These are phyloP conservation scores for Eciton burchellii DNA, from an alignment of 1,140 invertebrate species.

Conservation along the genomic window DNA sequence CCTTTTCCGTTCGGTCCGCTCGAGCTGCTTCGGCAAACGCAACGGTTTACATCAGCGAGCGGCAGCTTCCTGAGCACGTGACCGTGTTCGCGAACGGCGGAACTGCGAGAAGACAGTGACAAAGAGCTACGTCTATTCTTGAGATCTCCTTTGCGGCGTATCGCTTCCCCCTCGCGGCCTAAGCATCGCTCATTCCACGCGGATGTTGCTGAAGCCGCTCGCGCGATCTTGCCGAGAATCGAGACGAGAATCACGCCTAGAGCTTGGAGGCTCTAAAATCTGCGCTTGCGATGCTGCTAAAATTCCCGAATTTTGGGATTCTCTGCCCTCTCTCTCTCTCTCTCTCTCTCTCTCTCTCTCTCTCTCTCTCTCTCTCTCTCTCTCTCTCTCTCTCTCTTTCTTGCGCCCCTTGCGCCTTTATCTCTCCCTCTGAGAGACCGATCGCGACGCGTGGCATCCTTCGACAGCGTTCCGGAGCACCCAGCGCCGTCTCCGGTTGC, in stretches of 20 bases:
- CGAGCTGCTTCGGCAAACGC: slow-evolving; percentile 59
- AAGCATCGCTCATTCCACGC: slow-evolving; percentile 1
- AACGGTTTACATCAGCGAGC: slow-evolving; percentile 40
- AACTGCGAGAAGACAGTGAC: slow-evolving; percentile 50
- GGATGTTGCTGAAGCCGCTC: background rate
- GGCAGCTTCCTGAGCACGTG: slow-evolving; percentile 66
- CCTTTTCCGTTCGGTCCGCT: slow-evolving; percentile 53
- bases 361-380: too few relatives aligned
- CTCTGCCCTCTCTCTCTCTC: too few relatives aligned
- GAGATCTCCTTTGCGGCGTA: background rate
- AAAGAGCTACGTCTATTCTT: slow-evolving; percentile 62
- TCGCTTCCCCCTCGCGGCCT: background rate
- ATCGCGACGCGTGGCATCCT: background rate
- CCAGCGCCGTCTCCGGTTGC: slow-evolving; percentile 23
- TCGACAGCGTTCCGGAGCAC: slow-evolving; percentile 28
- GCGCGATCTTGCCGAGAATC: background rate
- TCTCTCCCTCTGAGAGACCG: background rate
- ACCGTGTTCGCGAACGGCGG: slow-evolving; percentile 65
- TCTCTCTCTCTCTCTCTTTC: too few relatives aligned
- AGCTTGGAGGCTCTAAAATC: too few relatives aligned
- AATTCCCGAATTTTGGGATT: too few relatives aligned
- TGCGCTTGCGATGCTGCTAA: too few relatives aligned
- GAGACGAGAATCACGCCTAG: too few relatives aligned
- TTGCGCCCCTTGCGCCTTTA: background rate
- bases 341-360: too few relatives aligned